Base-by-base conservation (phyloP, 2,113 vertebrate genomes). In the Strigops habroptila region DNA sequence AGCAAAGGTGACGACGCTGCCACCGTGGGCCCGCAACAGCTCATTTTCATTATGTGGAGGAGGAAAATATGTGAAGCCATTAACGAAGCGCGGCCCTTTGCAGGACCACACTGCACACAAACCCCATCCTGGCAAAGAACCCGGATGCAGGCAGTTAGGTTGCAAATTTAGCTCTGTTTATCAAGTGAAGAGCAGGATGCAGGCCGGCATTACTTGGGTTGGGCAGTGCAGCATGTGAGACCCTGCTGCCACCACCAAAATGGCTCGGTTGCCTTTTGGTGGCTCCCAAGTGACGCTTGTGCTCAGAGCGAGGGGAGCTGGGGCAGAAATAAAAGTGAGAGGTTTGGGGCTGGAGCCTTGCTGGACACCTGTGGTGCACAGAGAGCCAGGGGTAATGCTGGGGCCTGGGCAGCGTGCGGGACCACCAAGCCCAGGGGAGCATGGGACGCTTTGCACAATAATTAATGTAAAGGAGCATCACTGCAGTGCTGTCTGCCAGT, bases 251-350 rank as follows among this genome's bases (percentile, higher is more conserved):
- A 73, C 55, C 1, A 0, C 67, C 39, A 12, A 9, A 55, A 48
- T 1, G 3, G 41, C 43, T 73, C 6, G 0, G n/a, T 37, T 13
- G 17, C 10, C 6, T 15, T 57, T 57, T 1, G 4, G 44, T 1
- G 6, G 21, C 9, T 80, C 35, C 25, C 18, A 31, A 33, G 35
- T 0, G 0, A 41, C 1, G 7, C 25, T 64, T 10, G n/a, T 0
- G 2, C 52, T 79, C 0, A 0, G 0, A 7, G 28, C 0, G 4
- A 27, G 70, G 31, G 43, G 25, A 69, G 18, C 25, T 2, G 3
- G 23, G 51, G 39, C 33, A n/a, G 73, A 52, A 81, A 49, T 35
- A 77, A 9, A 3, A 1, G 14, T 0, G 60, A 44, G 51, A 11
- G 27, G 21, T 1, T 81, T 77, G 64, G 46, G 30, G 31, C 19